A percentile compares a stretch with the other conserved stretches of the same genome.
Evolutionary conservation across 2,113 vertebrate genomes (phyloP).

Genomic region (Abramis brama): DNA sequence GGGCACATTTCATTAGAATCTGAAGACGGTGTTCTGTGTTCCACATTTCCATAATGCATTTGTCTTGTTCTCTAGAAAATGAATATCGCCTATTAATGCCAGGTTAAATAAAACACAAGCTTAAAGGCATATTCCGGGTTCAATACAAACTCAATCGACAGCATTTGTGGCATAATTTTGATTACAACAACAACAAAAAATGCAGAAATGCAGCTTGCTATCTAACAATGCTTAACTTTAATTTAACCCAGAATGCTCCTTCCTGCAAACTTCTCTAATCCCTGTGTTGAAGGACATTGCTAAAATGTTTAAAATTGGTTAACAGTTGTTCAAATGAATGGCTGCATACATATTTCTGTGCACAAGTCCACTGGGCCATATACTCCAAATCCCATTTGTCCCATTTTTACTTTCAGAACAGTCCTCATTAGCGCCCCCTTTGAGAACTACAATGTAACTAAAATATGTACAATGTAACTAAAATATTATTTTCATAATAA

Average conservation of each 20-base stretch:
- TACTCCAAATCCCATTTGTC: no score
- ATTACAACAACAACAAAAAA: neutral
- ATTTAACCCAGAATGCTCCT: neutral
- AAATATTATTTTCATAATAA: no score
- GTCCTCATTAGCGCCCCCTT: no score
- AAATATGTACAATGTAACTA: no score
- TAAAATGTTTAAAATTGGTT: neutral
- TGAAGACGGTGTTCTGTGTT: neutral
- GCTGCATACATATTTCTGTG: no score
- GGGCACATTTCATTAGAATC: neutral
- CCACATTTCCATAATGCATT: neutral
- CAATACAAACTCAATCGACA: neutral
- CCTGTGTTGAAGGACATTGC: no score
- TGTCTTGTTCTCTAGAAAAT: slow-evolving; percentile 8
- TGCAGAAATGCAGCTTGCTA: neutral
- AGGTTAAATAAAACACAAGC: neutral
- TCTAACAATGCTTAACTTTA: neutral
- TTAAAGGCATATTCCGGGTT: neutral
- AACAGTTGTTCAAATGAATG: neutral
- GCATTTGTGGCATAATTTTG: neutral
- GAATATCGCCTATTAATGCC: neutral
- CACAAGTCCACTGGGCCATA: no score
- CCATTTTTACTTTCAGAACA: no score
- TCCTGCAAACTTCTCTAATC: neutral
- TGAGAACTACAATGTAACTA: no score